Evolutionary conservation across 2,113 vertebrate species (phyloP).

Genomic region (Hystrix brachyura): DNA sequence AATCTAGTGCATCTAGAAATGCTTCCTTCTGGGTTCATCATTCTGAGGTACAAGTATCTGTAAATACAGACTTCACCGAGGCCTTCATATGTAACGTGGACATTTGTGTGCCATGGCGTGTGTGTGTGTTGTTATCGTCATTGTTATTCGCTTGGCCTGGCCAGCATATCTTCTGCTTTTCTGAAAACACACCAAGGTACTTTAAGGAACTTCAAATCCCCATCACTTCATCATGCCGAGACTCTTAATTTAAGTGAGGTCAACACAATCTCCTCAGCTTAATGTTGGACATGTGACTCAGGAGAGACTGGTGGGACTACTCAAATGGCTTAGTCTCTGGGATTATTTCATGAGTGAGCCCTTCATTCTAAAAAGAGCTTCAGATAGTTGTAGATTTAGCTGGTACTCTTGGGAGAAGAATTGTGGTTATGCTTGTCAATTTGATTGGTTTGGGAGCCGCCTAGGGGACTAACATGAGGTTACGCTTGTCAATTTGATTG

Average conservation of each 20-base stretch:
- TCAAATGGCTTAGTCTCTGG: background rate
- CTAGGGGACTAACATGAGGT: background rate
- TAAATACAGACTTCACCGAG: conserved; percentile 11
- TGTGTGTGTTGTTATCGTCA: background rate
- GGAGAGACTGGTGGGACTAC: background rate
- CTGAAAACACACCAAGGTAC: background rate
- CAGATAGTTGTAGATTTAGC: background rate
- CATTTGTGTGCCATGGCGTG: background rate
- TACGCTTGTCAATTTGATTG: background rate
- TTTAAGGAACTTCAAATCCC: background rate
- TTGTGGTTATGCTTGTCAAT: background rate
- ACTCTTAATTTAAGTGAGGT: background rate
- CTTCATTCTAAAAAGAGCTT: background rate
- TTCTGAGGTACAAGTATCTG: background rate
- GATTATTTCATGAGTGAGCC: background rate
- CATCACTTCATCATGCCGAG: background rate
- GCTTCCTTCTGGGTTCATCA: background rate
- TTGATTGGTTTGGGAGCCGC: background rate
- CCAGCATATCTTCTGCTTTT: background rate
- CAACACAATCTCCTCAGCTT: background rate
- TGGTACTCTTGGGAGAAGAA: background rate
- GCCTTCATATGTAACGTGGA: background rate
- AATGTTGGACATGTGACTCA: background rate
- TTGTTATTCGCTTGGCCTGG: background rate
- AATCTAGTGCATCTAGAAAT: background rate